Evolutionary conservation across 2,113 vertebrate species (phyloP).

Genomic region (Tyto alba): DNA sequence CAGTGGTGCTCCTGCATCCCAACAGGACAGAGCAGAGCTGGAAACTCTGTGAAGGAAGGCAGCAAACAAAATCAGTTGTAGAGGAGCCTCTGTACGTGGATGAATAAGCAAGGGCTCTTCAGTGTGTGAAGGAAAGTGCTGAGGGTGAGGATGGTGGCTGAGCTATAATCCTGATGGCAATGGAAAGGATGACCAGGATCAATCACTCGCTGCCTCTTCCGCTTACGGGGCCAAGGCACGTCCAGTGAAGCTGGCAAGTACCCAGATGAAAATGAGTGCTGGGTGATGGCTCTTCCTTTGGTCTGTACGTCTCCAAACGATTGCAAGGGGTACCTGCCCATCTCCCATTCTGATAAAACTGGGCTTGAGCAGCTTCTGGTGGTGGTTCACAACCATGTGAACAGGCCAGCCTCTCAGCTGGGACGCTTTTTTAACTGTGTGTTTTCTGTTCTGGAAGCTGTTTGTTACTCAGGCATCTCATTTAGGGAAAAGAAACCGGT

Average conservation of each 20-base stretch:
- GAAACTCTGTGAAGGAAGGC: neutral
- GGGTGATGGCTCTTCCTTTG: neutral
- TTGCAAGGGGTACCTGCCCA: neutral
- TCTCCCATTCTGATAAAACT: neutral
- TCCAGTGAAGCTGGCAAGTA: neutral
- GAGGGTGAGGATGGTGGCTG: neutral
- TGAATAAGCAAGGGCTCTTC: neutral
- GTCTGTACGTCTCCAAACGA: too few relatives aligned
- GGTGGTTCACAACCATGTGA: neutral
- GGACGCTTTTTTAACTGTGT: neutral
- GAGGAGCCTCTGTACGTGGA: neutral
- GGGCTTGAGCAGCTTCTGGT: neutral
- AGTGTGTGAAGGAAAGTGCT: too few relatives aligned
- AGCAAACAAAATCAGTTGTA: neutral
- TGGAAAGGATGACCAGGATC: neutral
- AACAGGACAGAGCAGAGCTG: neutral
- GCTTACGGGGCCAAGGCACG: too few relatives aligned
- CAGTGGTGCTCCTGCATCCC: neutral
- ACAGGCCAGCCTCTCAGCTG: neutral
- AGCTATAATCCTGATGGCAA: neutral
- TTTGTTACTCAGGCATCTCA: neutral
- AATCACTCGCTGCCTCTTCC: rapidly evolving
- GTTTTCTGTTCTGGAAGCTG: neutral
- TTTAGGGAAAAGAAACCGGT: neutral
- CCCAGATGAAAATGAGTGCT: neutral